These are phyloP conservation scores for Drosophila elegans DNA, from an alignment of 1,140 invertebrate species.

Conservation along the genomic window DNA sequence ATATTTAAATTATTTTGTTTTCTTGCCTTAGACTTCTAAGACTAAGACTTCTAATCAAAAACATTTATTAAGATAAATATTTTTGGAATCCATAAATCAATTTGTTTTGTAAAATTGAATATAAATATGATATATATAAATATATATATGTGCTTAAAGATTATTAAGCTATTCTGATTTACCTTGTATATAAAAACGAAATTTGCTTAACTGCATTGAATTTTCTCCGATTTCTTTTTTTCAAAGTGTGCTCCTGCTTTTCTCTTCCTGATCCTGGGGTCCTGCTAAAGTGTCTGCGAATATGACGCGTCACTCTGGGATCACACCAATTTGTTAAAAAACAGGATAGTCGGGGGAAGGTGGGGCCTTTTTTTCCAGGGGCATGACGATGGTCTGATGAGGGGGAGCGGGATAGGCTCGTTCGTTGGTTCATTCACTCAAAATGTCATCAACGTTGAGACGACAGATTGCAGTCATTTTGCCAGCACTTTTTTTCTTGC, in stretches of 20 bases:
- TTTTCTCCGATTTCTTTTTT: neutral
- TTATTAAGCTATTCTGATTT: no score
- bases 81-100: no score
- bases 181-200: no score
- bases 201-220: no score
- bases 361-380: neutral
- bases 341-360: conserved; percentile 28
- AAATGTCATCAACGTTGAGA: conserved; percentile 82
- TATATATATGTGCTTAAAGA: no score
- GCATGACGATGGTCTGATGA: conserved; percentile 4
- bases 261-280: conserved; percentile 49
- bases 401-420: conserved; percentile 59
- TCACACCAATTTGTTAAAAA: conserved; percentile 82
- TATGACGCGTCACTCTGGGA: conserved; percentile 80
- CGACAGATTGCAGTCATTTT: conserved; percentile 82
- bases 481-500: conserved; percentile 57
- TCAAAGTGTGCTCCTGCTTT: conserved; percentile 8
- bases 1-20: no score
- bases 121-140: no score
- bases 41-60: no score
- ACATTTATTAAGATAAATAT: no score
- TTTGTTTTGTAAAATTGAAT: no score
- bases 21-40: no score
- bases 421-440: conserved; percentile 74
- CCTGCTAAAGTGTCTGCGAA: conserved; percentile 79